phyloP scores from a whole-genome alignment of 2,888 invertebrate species.

The Trypoxylon attenuatum region DNA sequence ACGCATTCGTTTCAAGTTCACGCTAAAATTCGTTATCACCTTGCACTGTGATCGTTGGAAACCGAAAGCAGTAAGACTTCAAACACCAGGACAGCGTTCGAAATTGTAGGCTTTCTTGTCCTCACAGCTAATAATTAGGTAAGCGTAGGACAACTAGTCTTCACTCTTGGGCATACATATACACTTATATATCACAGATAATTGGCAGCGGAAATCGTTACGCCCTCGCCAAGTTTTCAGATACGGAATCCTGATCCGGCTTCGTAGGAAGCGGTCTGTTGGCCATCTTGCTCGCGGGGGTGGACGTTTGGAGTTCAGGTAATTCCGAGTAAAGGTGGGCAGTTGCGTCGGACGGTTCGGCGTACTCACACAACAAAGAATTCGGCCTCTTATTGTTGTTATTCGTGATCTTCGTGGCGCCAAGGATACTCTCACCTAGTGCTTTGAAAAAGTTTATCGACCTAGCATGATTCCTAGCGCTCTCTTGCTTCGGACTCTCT shows the following conservation, averaged over 20 bases:
- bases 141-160: constrained; percentile 18
- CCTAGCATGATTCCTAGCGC: constrained; percentile 63
- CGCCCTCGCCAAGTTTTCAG: constrained; percentile 52
- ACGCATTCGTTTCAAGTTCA: not conserved
- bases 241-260: constrained; percentile 74
- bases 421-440: constrained; percentile 77
- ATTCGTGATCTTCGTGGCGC: constrained; percentile 54
- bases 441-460: constrained; percentile 79
- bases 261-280: constrained; percentile 83
- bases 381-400: constrained; percentile 62
- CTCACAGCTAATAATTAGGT: constrained; percentile 10
- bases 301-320: constrained; percentile 74
- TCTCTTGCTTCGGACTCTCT: constrained; percentile 35
- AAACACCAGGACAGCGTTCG: too few species aligned
- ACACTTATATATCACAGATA: constrained; percentile 68
- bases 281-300: constrained; percentile 78
- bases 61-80: too few species aligned
- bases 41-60: too few species aligned
- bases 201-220: constrained; percentile 49
- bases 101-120: constrained; percentile 6
- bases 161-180: constrained; percentile 16
- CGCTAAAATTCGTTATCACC: not conserved
- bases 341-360: constrained; percentile 77
- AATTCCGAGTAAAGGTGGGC: constrained; percentile 78
- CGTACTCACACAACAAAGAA: constrained; percentile 76